Evolutionary conservation across 2,113 vertebrate genomes (phyloP), one percentile per base, ranked within the genome.

Genomic region (Murina feae): DNA sequence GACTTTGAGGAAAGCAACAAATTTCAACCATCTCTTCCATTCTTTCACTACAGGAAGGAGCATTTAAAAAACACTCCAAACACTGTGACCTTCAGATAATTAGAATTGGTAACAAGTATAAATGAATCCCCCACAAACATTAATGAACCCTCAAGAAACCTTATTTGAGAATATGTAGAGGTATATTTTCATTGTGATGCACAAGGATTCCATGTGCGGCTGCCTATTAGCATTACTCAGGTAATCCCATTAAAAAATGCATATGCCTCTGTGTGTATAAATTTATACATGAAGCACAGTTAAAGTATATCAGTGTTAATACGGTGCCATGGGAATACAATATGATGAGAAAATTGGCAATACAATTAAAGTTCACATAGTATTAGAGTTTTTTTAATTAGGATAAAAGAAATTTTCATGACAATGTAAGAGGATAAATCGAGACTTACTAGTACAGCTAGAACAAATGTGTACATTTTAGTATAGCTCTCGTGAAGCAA

Each of bases 211-310:
- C 75, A 93, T 92, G 51, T 96, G 75, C 95, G 47, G 5, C 55
- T 96, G 32, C 71, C 47, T 95, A 55, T 90, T 80, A 79, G 76
- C 49, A 72, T 68, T 92, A 88, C 82, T 75, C 18, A 81, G 91
- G 74, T 96, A 96, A 94, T 96, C 92, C 55, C 65, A 93, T 96
- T 98, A 95, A 96, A 97, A 93, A 93, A 91, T 93, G 75, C 49
- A 94, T 96, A 95, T 90, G 23, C 90, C 87, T 93, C 49, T 94
- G 9, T 60, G 93, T 96, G 18, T 90, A 86, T 95, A 96, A 97
- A 97, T 97, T 51, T 96, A 96, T 68, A 85, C 30, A 42, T 81
- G 85, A 84, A 95, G 39, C 95, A 53, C 30, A 72, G 63, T 78
- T 85, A 95, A 66, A 88, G 35, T 96, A 30, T 96, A 95, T 95